Percentiles rank a stretch among this genome's conserved stretches.
Evolutionary conservation across 2,113 vertebrate species (phyloP).

Genomic region (Capreolus pygargus): DNA sequence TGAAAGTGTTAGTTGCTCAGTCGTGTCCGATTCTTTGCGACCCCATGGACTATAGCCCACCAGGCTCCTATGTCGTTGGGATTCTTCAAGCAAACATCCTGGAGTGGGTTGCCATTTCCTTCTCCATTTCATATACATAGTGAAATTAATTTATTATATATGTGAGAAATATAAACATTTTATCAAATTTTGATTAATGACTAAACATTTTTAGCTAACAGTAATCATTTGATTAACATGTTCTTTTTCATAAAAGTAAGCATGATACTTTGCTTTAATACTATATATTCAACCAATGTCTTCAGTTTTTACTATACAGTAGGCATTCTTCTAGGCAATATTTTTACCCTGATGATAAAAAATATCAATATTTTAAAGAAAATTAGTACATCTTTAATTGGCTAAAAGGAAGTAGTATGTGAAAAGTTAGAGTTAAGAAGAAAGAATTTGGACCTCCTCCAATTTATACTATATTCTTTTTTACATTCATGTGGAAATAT

Average conservation of each 20-base stretch:
- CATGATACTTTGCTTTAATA: background rate
- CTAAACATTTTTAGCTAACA: background rate
- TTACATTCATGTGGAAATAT: background rate
- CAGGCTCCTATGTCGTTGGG: background rate
- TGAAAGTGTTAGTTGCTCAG: background rate
- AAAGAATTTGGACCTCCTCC: background rate
- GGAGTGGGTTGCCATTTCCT: background rate
- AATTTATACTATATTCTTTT: background rate
- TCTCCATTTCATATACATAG: background rate
- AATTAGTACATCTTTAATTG: background rate
- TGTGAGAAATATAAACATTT: background rate
- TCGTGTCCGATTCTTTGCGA: background rate
- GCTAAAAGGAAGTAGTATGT: background rate
- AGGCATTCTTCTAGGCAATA: background rate
- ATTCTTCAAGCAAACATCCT: background rate
- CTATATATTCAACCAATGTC: background rate
- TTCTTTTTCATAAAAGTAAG: background rate
- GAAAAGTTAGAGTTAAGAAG: background rate
- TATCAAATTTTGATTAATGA: background rate
- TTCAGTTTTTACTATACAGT: background rate
- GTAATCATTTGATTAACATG: background rate
- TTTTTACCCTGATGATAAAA: background rate
- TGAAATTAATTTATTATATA: background rate
- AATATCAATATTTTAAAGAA: background rate
- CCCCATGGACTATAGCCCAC: background rate